These are phyloP conservation scores for Podocnemis expansa DNA, from an alignment of 2,113 vertebrate species.

Conservation along the genomic window DNA sequence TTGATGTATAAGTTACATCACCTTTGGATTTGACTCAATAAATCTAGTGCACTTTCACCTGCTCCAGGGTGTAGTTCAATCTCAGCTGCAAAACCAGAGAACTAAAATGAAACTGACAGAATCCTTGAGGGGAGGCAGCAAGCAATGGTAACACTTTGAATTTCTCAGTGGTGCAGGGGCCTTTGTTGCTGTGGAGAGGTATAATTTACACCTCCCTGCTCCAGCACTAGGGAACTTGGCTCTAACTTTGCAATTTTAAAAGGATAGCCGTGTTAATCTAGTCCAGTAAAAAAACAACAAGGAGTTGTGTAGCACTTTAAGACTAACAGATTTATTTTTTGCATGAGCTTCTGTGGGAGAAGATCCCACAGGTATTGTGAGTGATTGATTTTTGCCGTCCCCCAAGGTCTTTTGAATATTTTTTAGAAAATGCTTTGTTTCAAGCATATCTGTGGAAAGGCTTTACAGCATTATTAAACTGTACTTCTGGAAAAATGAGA, in stretches of 20 bases:
- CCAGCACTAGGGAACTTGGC: not conserved
- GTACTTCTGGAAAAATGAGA: not conserved
- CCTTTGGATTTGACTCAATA: not conserved
- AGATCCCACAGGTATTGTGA: not conserved
- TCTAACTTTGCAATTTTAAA: not conserved
- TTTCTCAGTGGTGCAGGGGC: not conserved
- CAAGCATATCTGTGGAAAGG: not conserved
- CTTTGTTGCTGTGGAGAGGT: not conserved
- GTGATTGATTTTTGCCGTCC: not conserved
- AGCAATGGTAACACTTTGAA: not conserved
- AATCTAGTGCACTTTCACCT: not conserved
- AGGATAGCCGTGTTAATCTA: no score
- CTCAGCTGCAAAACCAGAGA: not conserved
- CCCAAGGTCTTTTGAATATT: not conserved
- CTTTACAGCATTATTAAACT: not conserved
- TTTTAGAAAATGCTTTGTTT: not conserved
- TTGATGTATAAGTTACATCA: not conserved
- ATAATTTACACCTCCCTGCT: not conserved
- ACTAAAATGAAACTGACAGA: not conserved
- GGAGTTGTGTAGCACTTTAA: no score
- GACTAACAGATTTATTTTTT: no score
- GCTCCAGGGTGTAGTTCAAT: not conserved
- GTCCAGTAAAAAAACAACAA: no score
- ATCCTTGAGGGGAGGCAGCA: not conserved
- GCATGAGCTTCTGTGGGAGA: no score